Evolutionary conservation across 1,140 invertebrate species (phyloP).

Genomic region (Arion vulgaris): DNA sequence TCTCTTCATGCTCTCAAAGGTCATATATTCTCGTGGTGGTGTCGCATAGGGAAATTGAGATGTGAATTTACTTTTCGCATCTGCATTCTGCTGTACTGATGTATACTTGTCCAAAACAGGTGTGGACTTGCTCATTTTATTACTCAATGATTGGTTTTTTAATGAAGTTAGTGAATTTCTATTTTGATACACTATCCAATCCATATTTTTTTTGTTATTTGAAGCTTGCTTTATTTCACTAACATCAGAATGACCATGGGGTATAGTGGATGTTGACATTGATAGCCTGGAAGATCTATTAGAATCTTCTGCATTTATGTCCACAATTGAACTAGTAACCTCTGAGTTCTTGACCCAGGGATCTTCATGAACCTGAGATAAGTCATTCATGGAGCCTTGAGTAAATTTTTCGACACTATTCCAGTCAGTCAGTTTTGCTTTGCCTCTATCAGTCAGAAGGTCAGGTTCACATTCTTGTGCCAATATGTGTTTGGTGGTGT

Average conservation of each 20-base stretch:
- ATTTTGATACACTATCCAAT: conserved; percentile 64
- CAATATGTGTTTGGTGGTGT: conserved; percentile 27
- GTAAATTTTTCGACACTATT: conserved; percentile 47
- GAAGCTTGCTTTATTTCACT: conserved; percentile 10
- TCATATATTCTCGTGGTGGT: conserved; percentile 19
- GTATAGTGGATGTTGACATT: conserved; percentile 28
- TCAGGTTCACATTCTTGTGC: background rate
- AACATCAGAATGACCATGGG: conserved; percentile 44
- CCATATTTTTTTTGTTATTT: conserved; percentile 48
- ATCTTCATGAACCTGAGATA: conserved; percentile 49
- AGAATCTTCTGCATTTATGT: background rate
- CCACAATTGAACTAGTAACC: background rate
- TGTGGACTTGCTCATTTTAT: background rate
- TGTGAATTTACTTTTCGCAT: conserved; percentile 1
- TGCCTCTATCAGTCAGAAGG: background rate
- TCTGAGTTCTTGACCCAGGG: conserved; percentile 52
- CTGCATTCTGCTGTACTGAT: background rate
- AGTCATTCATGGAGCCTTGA: conserved; percentile 40
- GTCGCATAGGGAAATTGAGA: conserved; percentile 7
- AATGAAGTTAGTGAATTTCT: conserved; percentile 45
- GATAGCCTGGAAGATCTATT: background rate
- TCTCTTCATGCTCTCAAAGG: conserved; percentile 25
- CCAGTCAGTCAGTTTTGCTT: conserved; percentile 48
- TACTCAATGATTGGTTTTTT: background rate
- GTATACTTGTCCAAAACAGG: conserved; percentile 13